phyloP scores from a whole-genome alignment of 1,140 invertebrate genomes.

The Psix sp. region DNA sequence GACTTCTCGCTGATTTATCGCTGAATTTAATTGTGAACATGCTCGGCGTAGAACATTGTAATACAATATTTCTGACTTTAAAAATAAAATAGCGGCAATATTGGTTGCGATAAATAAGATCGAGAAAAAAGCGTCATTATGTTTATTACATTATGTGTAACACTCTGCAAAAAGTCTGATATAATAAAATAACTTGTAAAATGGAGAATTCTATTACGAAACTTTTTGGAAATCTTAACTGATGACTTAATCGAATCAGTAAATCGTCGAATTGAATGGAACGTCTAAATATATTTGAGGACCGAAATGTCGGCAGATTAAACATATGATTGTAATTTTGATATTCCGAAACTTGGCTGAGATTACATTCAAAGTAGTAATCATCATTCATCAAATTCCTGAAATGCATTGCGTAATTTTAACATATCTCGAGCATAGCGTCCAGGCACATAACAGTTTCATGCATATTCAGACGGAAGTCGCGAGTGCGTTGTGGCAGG shows the following conservation, averaged over 20 bases:
- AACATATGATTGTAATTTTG: constrained; percentile 53
- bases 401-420: constrained; percentile 46
- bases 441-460: constrained; percentile 5
- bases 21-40: constrained; percentile 30
- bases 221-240: no score
- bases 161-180: no score
- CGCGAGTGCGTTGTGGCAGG: constrained; percentile 3
- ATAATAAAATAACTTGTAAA: no score
- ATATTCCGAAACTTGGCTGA: constrained; percentile 48
- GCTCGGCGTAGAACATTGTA: no score
- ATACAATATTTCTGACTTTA: no score
- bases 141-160: no score
- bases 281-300: constrained; percentile 49
- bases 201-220: no score
- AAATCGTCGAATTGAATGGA: constrained; percentile 38
- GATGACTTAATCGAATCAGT: constrained; percentile 16
- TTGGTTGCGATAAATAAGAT: no score
- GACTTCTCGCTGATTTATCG: constrained; percentile 46
- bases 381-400: constrained; percentile 54
- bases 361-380: constrained; percentile 39
- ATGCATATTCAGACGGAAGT: constrained; percentile 16
- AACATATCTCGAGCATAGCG: constrained; percentile 22
- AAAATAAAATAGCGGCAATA: no score
- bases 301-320: constrained; percentile 44
- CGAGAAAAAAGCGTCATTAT: no score